Conservation (phyloP, 2,113 vertebrate species). For the Tachuris rubrigastra region DNA sequence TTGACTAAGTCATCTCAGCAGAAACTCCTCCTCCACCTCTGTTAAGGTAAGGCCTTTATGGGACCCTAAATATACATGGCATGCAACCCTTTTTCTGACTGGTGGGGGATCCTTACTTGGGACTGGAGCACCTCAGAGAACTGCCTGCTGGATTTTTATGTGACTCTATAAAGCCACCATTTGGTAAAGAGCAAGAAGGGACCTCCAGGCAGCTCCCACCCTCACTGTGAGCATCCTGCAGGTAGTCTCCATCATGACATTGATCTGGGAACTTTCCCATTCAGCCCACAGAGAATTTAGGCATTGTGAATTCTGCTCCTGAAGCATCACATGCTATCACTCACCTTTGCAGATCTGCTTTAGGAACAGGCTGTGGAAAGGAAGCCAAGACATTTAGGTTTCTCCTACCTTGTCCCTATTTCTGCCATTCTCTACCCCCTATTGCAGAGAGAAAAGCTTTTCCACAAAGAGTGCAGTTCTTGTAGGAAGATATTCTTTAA, state of each 20-base stretch:
- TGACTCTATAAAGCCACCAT: background rate
- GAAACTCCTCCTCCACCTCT: background rate
- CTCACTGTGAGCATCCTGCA: accelerated
- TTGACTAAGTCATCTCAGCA: background rate
- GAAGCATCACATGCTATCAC: background rate
- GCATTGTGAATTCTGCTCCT: background rate
- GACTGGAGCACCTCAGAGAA: background rate
- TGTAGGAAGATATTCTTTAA: background rate
- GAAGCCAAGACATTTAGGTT: background rate
- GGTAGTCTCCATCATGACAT: accelerated
- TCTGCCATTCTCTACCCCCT: background rate
- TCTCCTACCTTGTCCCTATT: background rate
- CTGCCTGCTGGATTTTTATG: background rate
- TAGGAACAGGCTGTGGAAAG: background rate
- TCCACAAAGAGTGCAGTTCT: background rate
- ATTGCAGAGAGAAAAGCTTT: background rate
- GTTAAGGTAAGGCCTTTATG: background rate
- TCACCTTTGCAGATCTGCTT: background rate
- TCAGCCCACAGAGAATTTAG: background rate
- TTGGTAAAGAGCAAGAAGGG: background rate
- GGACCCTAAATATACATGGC: background rate
- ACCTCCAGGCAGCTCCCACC: background rate
- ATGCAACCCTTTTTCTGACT: background rate
- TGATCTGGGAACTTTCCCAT: background rate
- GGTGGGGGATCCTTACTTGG: background rate